phyloP scores from a whole-genome alignment of 2,113 vertebrate genomes.

The Anguilla rostrata region DNA sequence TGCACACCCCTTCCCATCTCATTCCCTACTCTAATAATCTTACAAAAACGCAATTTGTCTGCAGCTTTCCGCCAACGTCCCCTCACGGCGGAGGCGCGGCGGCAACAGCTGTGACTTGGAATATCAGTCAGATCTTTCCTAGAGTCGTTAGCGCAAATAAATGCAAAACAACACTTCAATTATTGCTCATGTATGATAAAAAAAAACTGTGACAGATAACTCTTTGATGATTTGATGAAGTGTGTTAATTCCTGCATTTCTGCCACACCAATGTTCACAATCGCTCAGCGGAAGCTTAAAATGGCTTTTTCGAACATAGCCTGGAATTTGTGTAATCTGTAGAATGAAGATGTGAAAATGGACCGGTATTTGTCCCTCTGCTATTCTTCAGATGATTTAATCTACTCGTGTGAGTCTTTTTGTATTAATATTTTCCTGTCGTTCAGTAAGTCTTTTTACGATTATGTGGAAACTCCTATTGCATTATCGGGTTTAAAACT shows the following conservation, averaged over 20 bases:
- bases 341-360: conserved; percentile 14
- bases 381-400: conserved; percentile 4
- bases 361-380: not conserved
- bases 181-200: no score
- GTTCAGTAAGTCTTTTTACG: not conserved
- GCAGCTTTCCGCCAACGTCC: not conserved
- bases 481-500: not conserved
- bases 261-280: conserved; percentile 17
- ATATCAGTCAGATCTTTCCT: no score
- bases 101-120: no score
- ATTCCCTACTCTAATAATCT: not conserved
- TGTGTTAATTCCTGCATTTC: conserved; percentile 20
- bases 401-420: not conserved
- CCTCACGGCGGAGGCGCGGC: not conserved
- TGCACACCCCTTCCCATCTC: not conserved
- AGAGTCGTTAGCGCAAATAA: no score
- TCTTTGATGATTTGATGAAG: conserved; percentile 21
- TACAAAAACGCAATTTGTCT: conserved; percentile 18
- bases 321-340: not conserved
- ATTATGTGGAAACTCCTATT: not conserved
- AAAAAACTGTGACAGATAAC: not conserved
- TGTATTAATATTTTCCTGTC: not conserved
- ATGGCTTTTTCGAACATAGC: conserved; percentile 17
- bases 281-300: not conserved
- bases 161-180: no score